A percentile compares a stretch with the other conserved stretches of the same genome.
phyloP scores from a whole-genome alignment of 2,113 vertebrate genomes.

The Acanthisitta chloris region DNA sequence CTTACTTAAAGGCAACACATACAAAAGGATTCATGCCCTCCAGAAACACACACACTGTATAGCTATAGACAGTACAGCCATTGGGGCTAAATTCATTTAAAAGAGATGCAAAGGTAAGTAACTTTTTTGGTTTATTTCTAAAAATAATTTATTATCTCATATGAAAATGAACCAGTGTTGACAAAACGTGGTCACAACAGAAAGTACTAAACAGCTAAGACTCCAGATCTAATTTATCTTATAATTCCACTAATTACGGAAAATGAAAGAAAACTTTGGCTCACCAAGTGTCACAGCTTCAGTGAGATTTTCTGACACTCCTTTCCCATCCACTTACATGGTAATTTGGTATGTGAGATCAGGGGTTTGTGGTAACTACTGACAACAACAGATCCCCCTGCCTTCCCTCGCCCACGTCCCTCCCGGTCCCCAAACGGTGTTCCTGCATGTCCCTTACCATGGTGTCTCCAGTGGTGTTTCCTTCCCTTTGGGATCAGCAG shows the following conservation, averaged over 20 bases:
- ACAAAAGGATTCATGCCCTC: neutral
- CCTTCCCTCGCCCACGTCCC: fast-evolving
- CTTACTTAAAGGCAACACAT: fast-evolving
- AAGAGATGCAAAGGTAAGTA: neutral
- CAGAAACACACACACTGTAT: neutral
- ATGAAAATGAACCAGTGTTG: neutral
- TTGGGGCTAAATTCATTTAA: neutral
- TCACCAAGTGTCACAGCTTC: neutral
- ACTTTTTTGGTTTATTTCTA: neutral
- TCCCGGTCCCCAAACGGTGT: fast-evolving
- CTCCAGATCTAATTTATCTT: neutral
- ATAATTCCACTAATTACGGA: neutral
- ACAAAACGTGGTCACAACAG: neutral
- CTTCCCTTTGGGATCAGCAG: neutral
- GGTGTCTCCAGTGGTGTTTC: neutral
- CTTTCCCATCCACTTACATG: fast-evolving
- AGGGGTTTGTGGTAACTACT: neutral
- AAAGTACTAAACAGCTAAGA: neutral
- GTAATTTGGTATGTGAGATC: fast-evolving
- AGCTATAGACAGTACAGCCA: neutral
- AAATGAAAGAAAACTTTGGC: neutral
- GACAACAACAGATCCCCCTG: neutral
- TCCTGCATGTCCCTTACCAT: constrained; percentile 51
- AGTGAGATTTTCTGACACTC: neutral
- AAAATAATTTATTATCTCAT: neutral